Percentiles rank a stretch among this genome's conserved stretches.
phyloP scores from a whole-genome alignment of 2,888 invertebrate genomes.

The Agrilus mali region DNA sequence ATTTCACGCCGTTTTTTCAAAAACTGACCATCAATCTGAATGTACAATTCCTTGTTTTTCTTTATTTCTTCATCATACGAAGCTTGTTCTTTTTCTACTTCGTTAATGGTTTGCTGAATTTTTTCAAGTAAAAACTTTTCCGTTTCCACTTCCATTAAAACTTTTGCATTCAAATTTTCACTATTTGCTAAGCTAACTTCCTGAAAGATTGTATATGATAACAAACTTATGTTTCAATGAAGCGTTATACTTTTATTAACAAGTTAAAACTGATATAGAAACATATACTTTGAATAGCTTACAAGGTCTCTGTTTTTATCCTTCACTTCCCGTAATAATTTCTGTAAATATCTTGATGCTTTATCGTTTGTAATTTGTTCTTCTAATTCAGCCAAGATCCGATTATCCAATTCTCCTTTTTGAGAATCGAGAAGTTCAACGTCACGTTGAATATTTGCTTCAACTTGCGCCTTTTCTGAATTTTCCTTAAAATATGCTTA shows the following conservation, averaged over 20 bases:
- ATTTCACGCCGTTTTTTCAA: slow-evolving; percentile 39
- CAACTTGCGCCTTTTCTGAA: slow-evolving; percentile 9
- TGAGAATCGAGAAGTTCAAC: slow-evolving; percentile 39
- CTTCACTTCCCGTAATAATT: slow-evolving; percentile 34
- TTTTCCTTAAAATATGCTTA: slow-evolving; percentile 15
- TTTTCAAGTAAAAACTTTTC: slow-evolving; percentile 26
- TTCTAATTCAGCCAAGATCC: slow-evolving; percentile 49
- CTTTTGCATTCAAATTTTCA: slow-evolving; percentile 46
- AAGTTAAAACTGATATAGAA: too few species aligned
- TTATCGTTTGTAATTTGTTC: slow-evolving; percentile 58
- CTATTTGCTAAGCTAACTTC: slow-evolving; percentile 41
- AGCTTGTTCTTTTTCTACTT: slow-evolving; percentile 27
- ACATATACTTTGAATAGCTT: slow-evolving; percentile 13
- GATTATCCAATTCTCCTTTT: slow-evolving; percentile 50
- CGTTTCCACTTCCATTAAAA: slow-evolving; percentile 45
- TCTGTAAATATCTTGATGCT: slow-evolving; percentile 41
- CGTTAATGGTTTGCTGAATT: slow-evolving; percentile 26
- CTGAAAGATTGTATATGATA: slow-evolving; percentile 12
- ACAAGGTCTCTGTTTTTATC: slow-evolving; percentile 34
- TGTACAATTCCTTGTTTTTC: slow-evolving; percentile 33
- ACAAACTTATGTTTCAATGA: too few species aligned
- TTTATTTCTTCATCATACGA: slow-evolving; percentile 35
- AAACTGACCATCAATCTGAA: slow-evolving; percentile 33
- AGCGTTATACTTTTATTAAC: too few species aligned
- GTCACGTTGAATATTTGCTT: slow-evolving; percentile 20